These are phyloP conservation scores for Apodemus sylvaticus DNA, from an alignment of 2,113 vertebrate species.

Conservation along the genomic window DNA sequence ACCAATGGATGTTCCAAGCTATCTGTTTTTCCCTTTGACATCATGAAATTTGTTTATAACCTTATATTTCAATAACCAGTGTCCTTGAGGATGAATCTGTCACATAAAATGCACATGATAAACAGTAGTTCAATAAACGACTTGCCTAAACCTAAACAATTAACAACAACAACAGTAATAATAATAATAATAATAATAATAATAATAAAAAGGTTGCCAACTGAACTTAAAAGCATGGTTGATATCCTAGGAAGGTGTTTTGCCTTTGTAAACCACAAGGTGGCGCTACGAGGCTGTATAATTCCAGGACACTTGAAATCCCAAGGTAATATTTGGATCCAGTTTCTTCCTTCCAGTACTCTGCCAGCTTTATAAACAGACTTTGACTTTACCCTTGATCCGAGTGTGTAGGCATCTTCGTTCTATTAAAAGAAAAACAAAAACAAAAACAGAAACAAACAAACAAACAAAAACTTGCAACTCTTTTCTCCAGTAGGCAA, in stretches of 20 bases:
- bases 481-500: background rate
- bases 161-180: too few species aligned
- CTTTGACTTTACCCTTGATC: background rate
- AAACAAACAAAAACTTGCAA: background rate
- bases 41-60: too few species aligned
- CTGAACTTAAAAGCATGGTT: background rate
- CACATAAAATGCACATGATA: too few species aligned
- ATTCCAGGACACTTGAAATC: rapidly evolving
- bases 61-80: too few species aligned
- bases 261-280: background rate
- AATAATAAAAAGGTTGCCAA: too few species aligned
- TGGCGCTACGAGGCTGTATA: background rate
- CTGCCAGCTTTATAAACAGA: background rate
- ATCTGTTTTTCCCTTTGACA: background rate
- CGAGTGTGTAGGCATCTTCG: background rate
- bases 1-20: background rate
- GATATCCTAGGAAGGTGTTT: background rate
- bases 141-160: too few species aligned
- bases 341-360: background rate
- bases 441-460: too few species aligned
- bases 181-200: too few species aligned
- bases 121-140: too few species aligned
- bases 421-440: background rate
- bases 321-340: background rate
- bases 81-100: too few species aligned